Evolutionary conservation across 2,797 vertebrate species (phyloP).

Genomic region (Ciconia nigra): DNA sequence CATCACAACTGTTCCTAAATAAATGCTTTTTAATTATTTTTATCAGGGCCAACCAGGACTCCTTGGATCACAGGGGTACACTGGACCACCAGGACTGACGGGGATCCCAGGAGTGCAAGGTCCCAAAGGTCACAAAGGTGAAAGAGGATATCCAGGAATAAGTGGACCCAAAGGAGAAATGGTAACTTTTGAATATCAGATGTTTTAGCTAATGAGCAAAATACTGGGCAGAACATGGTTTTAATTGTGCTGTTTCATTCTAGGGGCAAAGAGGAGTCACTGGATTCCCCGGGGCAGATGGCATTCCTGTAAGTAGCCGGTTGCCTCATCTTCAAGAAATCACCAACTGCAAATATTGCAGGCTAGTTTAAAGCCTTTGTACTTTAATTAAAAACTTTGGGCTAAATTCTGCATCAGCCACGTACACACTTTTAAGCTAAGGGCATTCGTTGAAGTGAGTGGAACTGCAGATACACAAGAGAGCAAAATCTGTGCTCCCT

Average conservation of each 20-base stretch:
- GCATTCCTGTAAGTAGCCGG: slow-evolving; percentile 88
- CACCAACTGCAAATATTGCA: neutral
- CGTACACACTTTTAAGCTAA: neutral
- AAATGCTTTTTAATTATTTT: slow-evolving; percentile 16
- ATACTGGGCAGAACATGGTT: neutral
- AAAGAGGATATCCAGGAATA: slow-evolving; percentile 79
- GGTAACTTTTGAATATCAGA: slow-evolving; percentile 73
- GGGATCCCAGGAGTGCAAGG: slow-evolving; percentile 89
- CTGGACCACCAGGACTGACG: slow-evolving; percentile 83
- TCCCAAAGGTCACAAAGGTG: slow-evolving; percentile 89
- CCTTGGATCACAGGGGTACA: slow-evolving; percentile 83
- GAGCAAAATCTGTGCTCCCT: neutral
- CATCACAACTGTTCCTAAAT: neutral
- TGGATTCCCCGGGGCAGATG: slow-evolving; percentile 89
- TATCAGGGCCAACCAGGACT: slow-evolving; percentile 87
- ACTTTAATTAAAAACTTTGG: slow-evolving; percentile 21
- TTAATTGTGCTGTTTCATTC: slow-evolving; percentile 25
- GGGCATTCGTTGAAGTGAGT: neutral
- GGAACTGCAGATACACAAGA: neutral
- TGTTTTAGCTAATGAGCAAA: neutral
- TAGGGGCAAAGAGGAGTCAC: slow-evolving; percentile 91
- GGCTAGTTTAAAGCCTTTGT: neutral
- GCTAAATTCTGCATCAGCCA: neutral
- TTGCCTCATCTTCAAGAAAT: slow-evolving; percentile 16
- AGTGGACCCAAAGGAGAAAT: slow-evolving; percentile 87